Percentiles rank a stretch among this genome's conserved stretches.
phyloP scores from a whole-genome alignment of 2,797 vertebrate genomes.

The Catamblyrhynchus diadema region DNA sequence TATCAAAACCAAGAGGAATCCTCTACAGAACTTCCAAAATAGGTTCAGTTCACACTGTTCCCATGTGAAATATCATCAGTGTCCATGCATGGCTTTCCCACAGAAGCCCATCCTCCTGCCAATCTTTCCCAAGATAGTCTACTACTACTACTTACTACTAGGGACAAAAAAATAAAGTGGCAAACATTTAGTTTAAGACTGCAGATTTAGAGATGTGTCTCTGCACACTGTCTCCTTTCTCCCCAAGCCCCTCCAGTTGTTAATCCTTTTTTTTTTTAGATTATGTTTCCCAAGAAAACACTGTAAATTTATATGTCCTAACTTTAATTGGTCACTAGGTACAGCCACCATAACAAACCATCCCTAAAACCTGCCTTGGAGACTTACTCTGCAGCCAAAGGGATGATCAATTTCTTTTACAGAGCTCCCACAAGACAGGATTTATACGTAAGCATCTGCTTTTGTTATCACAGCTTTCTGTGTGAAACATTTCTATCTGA shows the following conservation, averaged over 20 bases:
- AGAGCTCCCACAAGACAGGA: neutral
- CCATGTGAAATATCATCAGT: neutral
- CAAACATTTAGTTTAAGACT: neutral
- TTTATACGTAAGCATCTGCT: slow-evolving; percentile 5
- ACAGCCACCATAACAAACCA: neutral
- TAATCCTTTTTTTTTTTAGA: neutral
- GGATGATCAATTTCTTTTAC: neutral
- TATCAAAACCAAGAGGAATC: neutral
- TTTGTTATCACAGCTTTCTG: neutral
- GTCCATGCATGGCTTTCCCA: neutral
- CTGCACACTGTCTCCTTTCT: neutral
- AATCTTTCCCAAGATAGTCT: neutral
- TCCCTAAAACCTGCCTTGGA: neutral
- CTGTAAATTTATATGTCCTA: neutral
- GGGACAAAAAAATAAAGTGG: rapidly evolving
- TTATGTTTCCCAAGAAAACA: neutral
- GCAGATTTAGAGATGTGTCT: neutral
- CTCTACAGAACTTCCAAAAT: neutral
- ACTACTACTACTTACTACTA: neutral
- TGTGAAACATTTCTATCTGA: neutral
- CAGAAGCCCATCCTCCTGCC: neutral
- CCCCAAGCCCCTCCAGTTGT: rapidly evolving
- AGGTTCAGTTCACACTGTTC: neutral
- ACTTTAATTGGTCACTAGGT: neutral
- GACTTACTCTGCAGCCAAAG: neutral